Evolutionary conservation across 2,888 invertebrate species (phyloP), one percentile per base, ranked within the genome.

Genomic region (Parnassius mnemosyne): DNA sequence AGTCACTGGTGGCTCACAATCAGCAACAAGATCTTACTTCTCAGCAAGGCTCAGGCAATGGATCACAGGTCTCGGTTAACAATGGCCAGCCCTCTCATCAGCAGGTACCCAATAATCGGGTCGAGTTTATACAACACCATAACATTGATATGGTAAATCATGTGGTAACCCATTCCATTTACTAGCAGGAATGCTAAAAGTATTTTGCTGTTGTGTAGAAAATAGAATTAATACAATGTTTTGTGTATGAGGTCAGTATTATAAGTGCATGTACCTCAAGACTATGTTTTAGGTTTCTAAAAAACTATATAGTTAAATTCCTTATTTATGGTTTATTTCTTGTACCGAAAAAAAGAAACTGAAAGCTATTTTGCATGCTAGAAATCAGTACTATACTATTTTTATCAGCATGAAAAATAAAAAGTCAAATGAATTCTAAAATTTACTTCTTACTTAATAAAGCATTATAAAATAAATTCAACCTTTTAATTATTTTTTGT

Each of bases 41-140:
- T 9, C 84, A 84, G 60, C 85, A 85, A 66, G 80, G 76, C 53
- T 60, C 79, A 9, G 68, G 73, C 46, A 70, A 71, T 60, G 69
- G 70, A 13, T 64, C 80, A 46, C 92, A 90, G 75, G 88, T 87
- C 71, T 79, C 84, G 69, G 87, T 91, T 70, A 76, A 73, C 72
- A 65, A 80, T 58, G 75, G 79, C 69, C 84, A 83, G 66, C 66
- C 91, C 66, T 74, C 92, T 71, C 89, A 87, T 61, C 92, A 91
- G 79, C 91, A 92, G 87, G 91, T 91, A 89, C 87, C 92, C 88
- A 91, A 83, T 86, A 89, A 84, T 69, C 89, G 91, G 87, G 88
- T 92, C 82, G 91, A 90, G 77, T 90, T 91, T 89, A 85, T 92
- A 80, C 89, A 89, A 84, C 91, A 92, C 86, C 92, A 92, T 90